Evolutionary conservation across 2,113 vertebrate genomes (phyloP).

Genomic region (Todiramphus chloris): DNA sequence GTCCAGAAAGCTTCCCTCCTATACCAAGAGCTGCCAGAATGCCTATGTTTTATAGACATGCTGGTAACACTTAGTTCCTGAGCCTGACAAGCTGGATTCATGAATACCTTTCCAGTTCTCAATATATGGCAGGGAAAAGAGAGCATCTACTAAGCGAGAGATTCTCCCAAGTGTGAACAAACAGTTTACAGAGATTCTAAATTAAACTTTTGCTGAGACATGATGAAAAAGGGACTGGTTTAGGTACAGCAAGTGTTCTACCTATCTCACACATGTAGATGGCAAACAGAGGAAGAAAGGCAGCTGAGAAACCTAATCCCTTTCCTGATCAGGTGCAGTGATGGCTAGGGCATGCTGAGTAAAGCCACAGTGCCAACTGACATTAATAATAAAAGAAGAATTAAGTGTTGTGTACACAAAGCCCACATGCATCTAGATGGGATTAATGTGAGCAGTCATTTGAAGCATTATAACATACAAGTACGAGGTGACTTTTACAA

Average conservation of each 20-base stretch:
- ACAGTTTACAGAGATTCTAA: not conserved
- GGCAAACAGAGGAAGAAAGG: not conserved
- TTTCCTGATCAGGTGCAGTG: not conserved
- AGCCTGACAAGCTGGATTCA: not conserved
- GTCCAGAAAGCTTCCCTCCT: not conserved
- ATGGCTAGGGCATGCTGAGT: not conserved
- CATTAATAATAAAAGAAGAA: not conserved
- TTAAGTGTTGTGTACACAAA: not conserved
- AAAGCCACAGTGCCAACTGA: not conserved
- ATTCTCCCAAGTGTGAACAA: not conserved
- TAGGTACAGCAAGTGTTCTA: not conserved
- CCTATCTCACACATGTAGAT: not conserved
- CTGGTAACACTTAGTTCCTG: not conserved
- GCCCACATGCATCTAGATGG: fast-evolving
- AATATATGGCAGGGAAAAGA: not conserved
- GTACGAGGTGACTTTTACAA: not conserved
- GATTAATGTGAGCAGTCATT: not conserved
- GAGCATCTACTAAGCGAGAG: not conserved
- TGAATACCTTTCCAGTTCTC: not conserved
- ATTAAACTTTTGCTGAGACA: not conserved
- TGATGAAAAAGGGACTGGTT: not conserved
- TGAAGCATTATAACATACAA: not conserved
- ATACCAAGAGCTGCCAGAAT: not conserved
- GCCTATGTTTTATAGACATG: not conserved
- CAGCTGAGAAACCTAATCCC: not conserved